phyloP scores from a whole-genome alignment of 2,888 invertebrate genomes.

The Unio delphinus region DNA sequence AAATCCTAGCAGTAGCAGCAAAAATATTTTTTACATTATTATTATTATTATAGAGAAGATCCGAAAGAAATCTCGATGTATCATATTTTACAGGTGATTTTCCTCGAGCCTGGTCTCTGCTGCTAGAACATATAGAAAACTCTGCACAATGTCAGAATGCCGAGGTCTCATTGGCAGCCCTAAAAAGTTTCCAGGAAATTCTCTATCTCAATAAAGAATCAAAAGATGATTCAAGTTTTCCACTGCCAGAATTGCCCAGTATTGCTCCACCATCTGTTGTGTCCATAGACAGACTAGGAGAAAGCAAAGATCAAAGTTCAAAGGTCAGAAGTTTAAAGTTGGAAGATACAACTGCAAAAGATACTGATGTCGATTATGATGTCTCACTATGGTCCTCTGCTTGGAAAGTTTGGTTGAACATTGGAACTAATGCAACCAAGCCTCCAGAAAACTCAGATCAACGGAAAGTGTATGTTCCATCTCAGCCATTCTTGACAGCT shows the following conservation, averaged over 20 bases:
- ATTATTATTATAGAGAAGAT: neutral
- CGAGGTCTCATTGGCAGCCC: constrained; percentile 91
- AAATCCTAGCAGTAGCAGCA: no score
- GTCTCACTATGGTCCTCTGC: constrained; percentile 68
- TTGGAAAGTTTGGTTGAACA: constrained; percentile 81
- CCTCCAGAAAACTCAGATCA: constrained; percentile 72
- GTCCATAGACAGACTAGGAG: constrained; percentile 54
- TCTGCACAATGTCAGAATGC: constrained; percentile 90
- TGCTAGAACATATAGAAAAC: constrained; percentile 87
- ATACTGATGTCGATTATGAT: constrained; percentile 53
- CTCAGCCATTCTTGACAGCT: constrained; percentile 93
- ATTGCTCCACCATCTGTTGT: constrained; percentile 51
- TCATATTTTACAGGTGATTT: constrained; percentile 81
- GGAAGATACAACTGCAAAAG: constrained; percentile 18
- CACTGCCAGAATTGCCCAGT: constrained; percentile 28
- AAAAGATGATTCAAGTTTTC: constrained; percentile 29
- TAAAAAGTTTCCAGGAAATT: constrained; percentile 97
- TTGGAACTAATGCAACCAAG: constrained; percentile 84
- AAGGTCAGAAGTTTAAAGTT: constrained; percentile 9
- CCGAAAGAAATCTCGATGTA: neutral
- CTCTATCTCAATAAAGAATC: constrained; percentile 73
- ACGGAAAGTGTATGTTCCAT: constrained; percentile 83
- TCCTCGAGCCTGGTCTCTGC: constrained; percentile 91
- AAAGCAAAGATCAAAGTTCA: constrained; percentile 17
- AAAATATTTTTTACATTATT: neutral